A percentile compares a stretch with the other conserved stretches of the same genome.
Evolutionary conservation across 2,888 invertebrate species (phyloP).

Genomic region (Rhyacophila evoluta): DNA sequence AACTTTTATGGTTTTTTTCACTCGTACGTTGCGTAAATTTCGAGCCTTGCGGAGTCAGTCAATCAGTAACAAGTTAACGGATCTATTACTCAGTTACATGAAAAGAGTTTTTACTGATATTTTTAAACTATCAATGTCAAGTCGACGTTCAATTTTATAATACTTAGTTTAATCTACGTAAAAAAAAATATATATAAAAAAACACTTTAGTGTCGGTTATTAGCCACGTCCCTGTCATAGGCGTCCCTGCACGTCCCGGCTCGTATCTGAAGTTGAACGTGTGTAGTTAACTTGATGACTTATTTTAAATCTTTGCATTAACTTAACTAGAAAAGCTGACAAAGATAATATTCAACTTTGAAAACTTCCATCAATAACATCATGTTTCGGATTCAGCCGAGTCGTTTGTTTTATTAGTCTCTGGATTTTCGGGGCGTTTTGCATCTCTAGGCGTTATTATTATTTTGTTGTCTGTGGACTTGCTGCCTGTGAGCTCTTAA

Average conservation of each 20-base stretch:
- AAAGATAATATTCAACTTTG: neutral
- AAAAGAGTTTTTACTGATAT: too few species aligned
- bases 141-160: too few species aligned
- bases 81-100: too few species aligned
- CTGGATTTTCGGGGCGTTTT: neutral
- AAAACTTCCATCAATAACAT: slow-evolving; percentile 14
- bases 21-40: too few species aligned
- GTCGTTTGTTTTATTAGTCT: neutral
- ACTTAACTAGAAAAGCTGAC: neutral
- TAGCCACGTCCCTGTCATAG: too few species aligned
- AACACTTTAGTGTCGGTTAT: too few species aligned
- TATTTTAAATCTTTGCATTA: neutral
- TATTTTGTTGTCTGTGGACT: neutral
- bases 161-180: too few species aligned
- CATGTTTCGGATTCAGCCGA: neutral
- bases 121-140: too few species aligned
- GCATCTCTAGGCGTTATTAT: neutral
- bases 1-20: too few species aligned
- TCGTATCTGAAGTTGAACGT: neutral
- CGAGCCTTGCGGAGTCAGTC: too few species aligned
- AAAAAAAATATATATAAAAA: too few species aligned
- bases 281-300: slow-evolving; percentile 1
- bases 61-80: too few species aligned
- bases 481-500: neutral
- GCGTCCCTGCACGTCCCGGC: neutral